Conservation (phyloP, 2,888 invertebrate species). For the Drosophila yooni region DNA sequence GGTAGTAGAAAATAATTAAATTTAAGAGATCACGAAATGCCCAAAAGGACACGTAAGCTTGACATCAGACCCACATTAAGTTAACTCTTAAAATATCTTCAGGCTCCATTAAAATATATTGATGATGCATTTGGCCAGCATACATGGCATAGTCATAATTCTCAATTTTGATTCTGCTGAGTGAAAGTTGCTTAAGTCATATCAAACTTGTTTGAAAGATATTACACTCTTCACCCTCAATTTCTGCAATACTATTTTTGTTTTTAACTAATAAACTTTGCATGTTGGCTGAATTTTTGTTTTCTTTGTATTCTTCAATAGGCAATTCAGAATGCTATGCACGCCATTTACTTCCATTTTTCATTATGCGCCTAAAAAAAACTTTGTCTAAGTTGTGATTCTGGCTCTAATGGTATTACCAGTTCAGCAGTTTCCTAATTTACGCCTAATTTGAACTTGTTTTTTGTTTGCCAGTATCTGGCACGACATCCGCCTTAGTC, state of each 20-base stretch:
- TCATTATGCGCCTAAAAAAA: constrained; percentile 9
- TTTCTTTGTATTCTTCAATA: too few species aligned
- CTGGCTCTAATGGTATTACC: background rate
- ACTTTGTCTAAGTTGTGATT: constrained; percentile 7
- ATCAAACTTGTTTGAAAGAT: background rate
- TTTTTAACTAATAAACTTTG: background rate
- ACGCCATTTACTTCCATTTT: constrained; percentile 23
- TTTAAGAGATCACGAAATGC: background rate
- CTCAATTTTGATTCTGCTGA: too few species aligned
- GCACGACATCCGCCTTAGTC: background rate
- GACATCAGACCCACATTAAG: background rate
- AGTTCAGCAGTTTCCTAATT: constrained; percentile 31
- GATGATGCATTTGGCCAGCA: background rate
- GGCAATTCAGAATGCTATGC: constrained; percentile 22
- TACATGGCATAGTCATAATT: background rate
- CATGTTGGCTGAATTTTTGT: background rate
- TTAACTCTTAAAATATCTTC: background rate
- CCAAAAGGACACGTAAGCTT: background rate
- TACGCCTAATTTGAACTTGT: constrained; percentile 59
- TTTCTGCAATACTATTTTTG: background rate
- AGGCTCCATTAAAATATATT: background rate
- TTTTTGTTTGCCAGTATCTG: constrained; percentile 27
- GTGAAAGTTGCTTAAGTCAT: background rate
- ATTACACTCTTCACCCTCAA: background rate
- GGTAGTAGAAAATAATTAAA: background rate